A percentile compares a stretch with the other conserved stretches of the same genome.
These are phyloP conservation scores for Drosophila santomea DNA, from an alignment of 1,140 invertebrate species.

Conservation along the genomic window DNA sequence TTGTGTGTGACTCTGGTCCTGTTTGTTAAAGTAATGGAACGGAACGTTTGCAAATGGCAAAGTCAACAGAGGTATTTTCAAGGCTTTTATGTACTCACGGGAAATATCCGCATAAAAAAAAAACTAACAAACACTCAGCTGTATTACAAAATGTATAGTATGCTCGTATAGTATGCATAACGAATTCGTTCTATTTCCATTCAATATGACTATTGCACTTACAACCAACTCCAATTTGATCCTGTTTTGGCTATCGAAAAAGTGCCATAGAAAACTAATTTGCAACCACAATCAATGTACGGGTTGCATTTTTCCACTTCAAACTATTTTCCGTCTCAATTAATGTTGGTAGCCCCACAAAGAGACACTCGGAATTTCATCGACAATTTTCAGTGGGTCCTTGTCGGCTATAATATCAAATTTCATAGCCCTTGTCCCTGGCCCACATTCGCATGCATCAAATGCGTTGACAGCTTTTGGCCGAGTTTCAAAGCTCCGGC, in stretches of 20 bases:
- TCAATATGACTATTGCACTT: too few species aligned
- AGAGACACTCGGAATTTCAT: conserved; percentile 26
- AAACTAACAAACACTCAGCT: too few species aligned
- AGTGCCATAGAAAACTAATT: neutral
- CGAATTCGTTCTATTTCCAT: too few species aligned
- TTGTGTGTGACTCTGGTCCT: conserved; percentile 22
- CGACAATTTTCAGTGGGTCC: conserved; percentile 35
- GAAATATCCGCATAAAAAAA: too few species aligned
- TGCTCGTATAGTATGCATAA: too few species aligned
- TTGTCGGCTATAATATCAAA: conserved; percentile 22
- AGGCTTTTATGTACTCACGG: neutral
- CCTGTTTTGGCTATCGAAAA: neutral
- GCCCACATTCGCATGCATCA: conserved; percentile 74
- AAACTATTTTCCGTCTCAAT: conserved; percentile 39
- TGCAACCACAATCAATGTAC: neutral
- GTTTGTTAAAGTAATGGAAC: conserved; percentile 34
- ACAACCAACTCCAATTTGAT: neutral
- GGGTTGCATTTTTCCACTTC: neutral
- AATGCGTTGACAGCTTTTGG: conserved; percentile 74
- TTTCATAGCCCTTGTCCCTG: conserved; percentile 54
- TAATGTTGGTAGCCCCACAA: conserved; percentile 10
- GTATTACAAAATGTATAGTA: too few species aligned
- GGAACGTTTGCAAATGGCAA: conserved; percentile 6
- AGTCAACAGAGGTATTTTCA: conserved; percentile 16
- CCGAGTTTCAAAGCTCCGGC: conserved; percentile 20